Percentiles rank a stretch among this genome's conserved stretches.
Evolutionary conservation across 2,113 vertebrate species (phyloP).

Genomic region (Myrmecophaga tridactyla): DNA sequence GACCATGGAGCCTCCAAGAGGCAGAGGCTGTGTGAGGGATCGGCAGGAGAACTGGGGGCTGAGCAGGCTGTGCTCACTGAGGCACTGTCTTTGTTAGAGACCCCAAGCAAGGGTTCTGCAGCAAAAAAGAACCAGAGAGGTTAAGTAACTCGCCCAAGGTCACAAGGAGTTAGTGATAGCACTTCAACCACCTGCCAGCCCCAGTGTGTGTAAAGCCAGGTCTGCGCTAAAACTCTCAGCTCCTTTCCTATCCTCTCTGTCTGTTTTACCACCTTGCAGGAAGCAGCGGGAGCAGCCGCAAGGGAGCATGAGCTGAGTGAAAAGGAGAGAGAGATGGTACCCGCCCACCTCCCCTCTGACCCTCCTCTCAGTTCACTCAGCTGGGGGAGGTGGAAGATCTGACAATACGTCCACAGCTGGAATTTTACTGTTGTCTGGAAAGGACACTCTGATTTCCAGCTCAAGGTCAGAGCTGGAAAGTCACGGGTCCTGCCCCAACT

Average conservation of each 20-base stretch:
- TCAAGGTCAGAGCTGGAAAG: accelerated
- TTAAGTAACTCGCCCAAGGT: neutral
- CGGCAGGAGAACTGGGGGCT: neutral
- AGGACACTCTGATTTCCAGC: neutral
- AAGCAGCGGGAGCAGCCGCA: too few relatives aligned
- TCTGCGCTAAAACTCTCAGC: neutral
- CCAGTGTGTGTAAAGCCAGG: neutral
- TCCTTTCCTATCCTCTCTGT: neutral
- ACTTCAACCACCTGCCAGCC: too few relatives aligned
- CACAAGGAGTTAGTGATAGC: neutral
- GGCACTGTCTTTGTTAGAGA: neutral
- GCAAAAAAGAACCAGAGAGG: neutral
- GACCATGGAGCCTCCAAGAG: too few relatives aligned
- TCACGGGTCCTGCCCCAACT: too few relatives aligned
- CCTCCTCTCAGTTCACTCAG: accelerated
- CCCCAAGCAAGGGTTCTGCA: neutral
- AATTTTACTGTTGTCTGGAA: neutral
- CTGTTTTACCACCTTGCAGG: too few relatives aligned
- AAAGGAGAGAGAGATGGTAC: accelerated
- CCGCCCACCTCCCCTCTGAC: too few relatives aligned
- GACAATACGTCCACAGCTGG: neutral
- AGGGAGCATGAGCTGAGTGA: neutral
- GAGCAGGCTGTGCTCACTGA: neutral
- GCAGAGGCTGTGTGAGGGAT: neutral
- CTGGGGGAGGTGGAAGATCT: neutral